These are phyloP conservation scores for Alouatta caraya DNA, from an alignment of 2,797 vertebrate genomes.

Conservation along the genomic window DNA sequence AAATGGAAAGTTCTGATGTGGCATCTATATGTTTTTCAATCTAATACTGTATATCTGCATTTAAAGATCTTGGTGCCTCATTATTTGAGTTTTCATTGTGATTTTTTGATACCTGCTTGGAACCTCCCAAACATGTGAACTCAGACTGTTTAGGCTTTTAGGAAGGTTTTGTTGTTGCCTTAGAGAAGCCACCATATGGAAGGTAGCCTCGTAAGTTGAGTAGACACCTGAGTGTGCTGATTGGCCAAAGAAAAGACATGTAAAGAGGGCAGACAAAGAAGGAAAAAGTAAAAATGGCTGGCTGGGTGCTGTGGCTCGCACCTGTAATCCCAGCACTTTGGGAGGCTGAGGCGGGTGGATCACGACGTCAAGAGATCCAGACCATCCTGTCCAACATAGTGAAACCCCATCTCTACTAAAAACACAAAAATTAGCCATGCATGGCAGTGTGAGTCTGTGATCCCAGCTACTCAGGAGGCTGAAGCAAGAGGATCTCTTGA, in stretches of 20 bases:
- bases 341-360: too few species aligned
- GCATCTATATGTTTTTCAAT: neutral
- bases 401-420: too few species aligned
- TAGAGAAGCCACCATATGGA: neutral
- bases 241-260: neutral
- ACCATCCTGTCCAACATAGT: too few species aligned
- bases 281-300: too few species aligned
- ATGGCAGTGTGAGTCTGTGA: too few species aligned
- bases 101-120: neutral
- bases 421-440: too few species aligned
- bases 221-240: neutral
- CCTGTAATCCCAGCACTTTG: too few species aligned
- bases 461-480: too few species aligned
- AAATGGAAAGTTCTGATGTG: conserved; percentile 36
- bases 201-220: neutral
- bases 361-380: too few species aligned
- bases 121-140: neutral
- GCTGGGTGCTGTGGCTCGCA: too few species aligned
- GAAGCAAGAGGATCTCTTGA: too few species aligned
- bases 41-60: conserved; percentile 2
- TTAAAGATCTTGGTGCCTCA: neutral
- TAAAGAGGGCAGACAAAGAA: neutral
- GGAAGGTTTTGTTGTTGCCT: neutral
- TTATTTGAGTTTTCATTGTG: conserved; percentile 6
- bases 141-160: neutral